phyloP scores from a whole-genome alignment of 2,113 vertebrate species.

The Jacana jacana region DNA sequence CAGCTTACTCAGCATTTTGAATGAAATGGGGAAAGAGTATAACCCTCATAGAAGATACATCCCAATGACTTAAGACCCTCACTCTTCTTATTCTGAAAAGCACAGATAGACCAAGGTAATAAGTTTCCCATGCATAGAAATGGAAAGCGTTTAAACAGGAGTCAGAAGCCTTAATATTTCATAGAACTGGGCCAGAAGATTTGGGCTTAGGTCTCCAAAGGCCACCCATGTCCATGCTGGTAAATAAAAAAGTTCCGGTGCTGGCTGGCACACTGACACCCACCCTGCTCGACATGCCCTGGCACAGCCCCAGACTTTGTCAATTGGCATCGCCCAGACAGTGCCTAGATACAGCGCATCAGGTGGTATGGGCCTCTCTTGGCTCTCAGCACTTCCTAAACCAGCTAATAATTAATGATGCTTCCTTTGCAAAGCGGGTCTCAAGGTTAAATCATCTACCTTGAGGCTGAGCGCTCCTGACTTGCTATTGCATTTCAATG shows the following conservation, averaged over 20 bases:
- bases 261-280: neutral
- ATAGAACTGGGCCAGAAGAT: neutral
- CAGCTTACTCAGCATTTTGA: neutral
- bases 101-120: neutral
- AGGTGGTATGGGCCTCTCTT: neutral
- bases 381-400: neutral
- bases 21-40: neutral
- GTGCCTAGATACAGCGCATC: neutral
- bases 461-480: neutral
- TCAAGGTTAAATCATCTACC: neutral
- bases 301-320: neutral
- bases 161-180: neutral
- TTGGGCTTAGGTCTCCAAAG: neutral
- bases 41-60: neutral
- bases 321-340: neutral
- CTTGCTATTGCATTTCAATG: neutral
- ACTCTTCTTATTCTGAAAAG: neutral
- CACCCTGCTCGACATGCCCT: neutral
- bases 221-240: too few species aligned
- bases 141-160: neutral
- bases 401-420: neutral
- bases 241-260: neutral
- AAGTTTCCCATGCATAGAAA: neutral
- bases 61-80: neutral
- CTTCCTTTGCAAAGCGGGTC: neutral